These are phyloP conservation scores for Chinchilla lanigera DNA, from an alignment of 2,113 vertebrate species.

Conservation along the genomic window DNA sequence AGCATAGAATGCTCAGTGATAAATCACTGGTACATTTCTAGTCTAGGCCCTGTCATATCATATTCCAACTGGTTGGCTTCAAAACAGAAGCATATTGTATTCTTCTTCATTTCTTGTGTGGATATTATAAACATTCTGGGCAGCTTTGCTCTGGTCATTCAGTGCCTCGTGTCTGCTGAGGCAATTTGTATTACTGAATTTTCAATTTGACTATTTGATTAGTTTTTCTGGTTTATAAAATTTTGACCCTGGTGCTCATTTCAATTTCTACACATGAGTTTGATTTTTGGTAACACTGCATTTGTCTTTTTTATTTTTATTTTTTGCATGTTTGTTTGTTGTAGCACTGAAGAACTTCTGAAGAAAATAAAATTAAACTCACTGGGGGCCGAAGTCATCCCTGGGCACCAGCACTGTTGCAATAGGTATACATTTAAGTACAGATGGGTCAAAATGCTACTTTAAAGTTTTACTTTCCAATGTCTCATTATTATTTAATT, in stretches of 20 bases:
- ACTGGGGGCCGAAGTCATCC: background rate
- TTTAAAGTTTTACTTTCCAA: background rate
- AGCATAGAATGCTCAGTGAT: constrained; percentile 51
- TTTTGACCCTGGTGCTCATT: background rate
- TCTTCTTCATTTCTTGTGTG: background rate
- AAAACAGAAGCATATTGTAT: background rate
- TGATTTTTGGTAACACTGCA: background rate
- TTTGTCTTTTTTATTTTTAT: background rate
- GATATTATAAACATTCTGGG: background rate
- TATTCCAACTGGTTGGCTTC: constrained; percentile 17
- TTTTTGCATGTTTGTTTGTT: background rate
- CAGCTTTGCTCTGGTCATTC: background rate
- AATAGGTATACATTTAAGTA: background rate
- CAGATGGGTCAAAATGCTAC: background rate
- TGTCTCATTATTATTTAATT: background rate
- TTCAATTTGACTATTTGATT: background rate
- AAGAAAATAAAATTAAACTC: background rate
- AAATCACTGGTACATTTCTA: constrained; percentile 53
- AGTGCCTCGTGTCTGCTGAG: background rate
- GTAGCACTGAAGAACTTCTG: background rate
- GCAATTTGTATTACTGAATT: background rate
- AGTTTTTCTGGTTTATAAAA: background rate
- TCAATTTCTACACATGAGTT: background rate
- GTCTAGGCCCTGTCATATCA: constrained; percentile 31
- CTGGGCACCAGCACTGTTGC: background rate